Conservation (phyloP, 2,797 vertebrate genomes). For the Naso thynnoides region DNA sequence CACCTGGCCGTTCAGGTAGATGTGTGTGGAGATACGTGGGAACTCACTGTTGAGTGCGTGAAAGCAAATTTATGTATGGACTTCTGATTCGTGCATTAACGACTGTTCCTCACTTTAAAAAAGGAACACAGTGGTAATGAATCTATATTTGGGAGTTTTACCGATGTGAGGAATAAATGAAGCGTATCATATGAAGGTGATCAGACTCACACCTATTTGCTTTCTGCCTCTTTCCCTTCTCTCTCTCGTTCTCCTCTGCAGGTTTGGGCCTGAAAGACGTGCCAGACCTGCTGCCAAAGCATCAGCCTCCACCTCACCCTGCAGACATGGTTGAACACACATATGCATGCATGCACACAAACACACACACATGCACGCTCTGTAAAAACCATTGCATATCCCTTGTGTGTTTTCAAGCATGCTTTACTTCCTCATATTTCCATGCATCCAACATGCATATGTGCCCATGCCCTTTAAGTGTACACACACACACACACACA, state of each 20-base stretch:
- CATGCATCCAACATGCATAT: neutral
- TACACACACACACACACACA: neutral
- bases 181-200: conserved; percentile 60
- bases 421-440: conserved; percentile 24
- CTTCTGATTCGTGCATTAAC: conserved; percentile 2
- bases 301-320: conserved; percentile 86
- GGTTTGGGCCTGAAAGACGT: conserved; percentile 88
- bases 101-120: conserved; percentile 14
- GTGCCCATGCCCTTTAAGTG: neutral
- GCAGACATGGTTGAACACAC: conserved; percentile 82
- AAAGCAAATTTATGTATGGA: conserved; percentile 3
- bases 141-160: conserved; percentile 33
- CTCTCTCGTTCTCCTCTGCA: conserved; percentile 71
- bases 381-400: conserved; percentile 14
- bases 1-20: conserved; percentile 13
- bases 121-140: neutral
- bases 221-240: conserved; percentile 51
- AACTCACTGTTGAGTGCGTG: neutral
- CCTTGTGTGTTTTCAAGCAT: conserved; percentile 26
- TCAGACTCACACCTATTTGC: conserved; percentile 65
- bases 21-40: neutral
- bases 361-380: conserved; percentile 41
- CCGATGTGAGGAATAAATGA: conserved; percentile 53
- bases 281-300: conserved; percentile 87
- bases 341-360: conserved; percentile 29